These are phyloP conservation scores for Sparus aurata DNA, from an alignment of 2,797 vertebrate species.

Conservation along the genomic window DNA sequence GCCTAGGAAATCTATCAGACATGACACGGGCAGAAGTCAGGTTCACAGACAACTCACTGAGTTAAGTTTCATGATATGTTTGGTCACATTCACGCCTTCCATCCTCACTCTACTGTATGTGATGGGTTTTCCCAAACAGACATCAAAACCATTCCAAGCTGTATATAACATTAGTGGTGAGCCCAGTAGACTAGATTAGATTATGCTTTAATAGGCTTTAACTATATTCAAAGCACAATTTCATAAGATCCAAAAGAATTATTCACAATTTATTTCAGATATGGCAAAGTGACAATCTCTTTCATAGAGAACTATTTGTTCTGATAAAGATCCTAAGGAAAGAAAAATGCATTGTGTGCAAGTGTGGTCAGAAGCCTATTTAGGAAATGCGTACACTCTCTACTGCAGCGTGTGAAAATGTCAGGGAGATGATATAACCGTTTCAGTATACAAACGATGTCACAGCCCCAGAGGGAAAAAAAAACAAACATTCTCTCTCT, in stretches of 20 bases:
- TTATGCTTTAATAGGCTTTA: background rate
- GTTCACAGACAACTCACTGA: too few relatives aligned
- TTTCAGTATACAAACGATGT: conserved; percentile 54
- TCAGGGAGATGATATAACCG: conserved; percentile 69
- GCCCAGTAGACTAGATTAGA: background rate
- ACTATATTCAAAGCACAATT: background rate
- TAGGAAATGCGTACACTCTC: conserved; percentile 67
- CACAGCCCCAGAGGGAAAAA: conserved; percentile 17
- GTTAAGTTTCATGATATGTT: too few relatives aligned
- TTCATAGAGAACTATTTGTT: background rate
- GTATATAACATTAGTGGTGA: too few relatives aligned
- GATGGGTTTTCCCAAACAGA: too few relatives aligned
- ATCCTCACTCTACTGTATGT: too few relatives aligned
- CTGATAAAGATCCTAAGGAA: background rate
- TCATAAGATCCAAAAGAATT: background rate
- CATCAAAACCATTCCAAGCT: too few relatives aligned
- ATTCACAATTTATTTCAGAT: background rate
- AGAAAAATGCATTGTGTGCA: conserved; percentile 5
- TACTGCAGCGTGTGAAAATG: conserved; percentile 64
- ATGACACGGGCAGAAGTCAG: too few relatives aligned
- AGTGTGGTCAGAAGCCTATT: conserved; percentile 27
- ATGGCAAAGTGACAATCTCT: background rate
- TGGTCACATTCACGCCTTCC: too few relatives aligned
- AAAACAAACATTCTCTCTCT: background rate
- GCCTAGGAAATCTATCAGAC: too few relatives aligned